phyloP scores from a whole-genome alignment of 2,113 vertebrate species.

The Ailuropoda melanoleuca region DNA sequence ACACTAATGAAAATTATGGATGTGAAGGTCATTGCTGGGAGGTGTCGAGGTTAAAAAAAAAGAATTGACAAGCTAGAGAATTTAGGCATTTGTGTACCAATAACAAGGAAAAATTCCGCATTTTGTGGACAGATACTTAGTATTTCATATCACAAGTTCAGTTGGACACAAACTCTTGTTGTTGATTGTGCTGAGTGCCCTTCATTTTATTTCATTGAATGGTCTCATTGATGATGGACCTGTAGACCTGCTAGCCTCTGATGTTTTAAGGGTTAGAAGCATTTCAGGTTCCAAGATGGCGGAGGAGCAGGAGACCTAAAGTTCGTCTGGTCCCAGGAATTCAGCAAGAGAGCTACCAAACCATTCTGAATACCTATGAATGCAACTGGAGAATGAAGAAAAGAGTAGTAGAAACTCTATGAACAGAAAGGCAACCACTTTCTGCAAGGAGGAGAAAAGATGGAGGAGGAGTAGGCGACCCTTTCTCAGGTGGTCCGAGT shows the following conservation, averaged over 20 bases:
- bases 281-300: too few species aligned
- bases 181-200: background rate
- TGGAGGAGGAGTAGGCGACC: too few species aligned
- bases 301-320: too few species aligned
- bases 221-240: background rate
- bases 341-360: too few species aligned
- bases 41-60: slow-evolving; percentile 4
- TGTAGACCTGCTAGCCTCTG: background rate
- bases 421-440: too few species aligned
- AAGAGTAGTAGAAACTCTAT: too few species aligned
- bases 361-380: too few species aligned
- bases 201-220: background rate
- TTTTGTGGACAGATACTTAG: background rate
- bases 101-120: background rate
- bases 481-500: too few species aligned
- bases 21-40: slow-evolving; percentile 23
- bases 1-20: slow-evolving; percentile 18
- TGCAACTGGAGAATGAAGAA: too few species aligned
- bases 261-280: background rate
- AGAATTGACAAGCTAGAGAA: slow-evolving; percentile 3
- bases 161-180: background rate
- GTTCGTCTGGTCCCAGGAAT: too few species aligned
- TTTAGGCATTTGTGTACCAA: background rate
- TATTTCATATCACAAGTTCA: background rate
- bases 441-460: too few species aligned